A percentile compares a stretch with the other conserved stretches of the same genome.
These are phyloP conservation scores for Vidua chalybeata DNA, from an alignment of 2,113 vertebrate genomes.

Conservation along the genomic window DNA sequence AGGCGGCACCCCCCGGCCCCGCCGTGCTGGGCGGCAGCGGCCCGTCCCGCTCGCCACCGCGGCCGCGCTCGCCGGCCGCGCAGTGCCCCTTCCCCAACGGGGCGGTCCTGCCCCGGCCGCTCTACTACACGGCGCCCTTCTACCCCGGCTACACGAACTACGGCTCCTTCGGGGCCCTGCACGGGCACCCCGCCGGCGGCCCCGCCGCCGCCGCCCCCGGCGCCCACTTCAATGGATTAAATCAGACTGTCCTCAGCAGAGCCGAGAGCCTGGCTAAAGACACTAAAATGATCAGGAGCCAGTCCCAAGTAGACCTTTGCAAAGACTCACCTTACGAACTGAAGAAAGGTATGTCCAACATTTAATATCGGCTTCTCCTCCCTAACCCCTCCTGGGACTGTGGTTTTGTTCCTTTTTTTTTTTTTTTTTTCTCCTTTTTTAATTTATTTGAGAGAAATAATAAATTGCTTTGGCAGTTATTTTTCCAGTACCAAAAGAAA, in stretches of 20 bases:
- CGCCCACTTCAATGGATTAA: conserved; percentile 99
- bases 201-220: conserved; percentile 51
- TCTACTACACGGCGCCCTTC: conserved; percentile 95
- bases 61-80: conserved; percentile 85
- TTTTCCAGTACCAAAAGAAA: conserved; percentile 72
- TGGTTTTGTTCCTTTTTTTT: background rate
- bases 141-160: conserved; percentile 99
- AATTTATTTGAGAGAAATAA: conserved; percentile 76
- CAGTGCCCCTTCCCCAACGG: conserved; percentile 88
- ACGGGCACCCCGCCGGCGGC: conserved; percentile 82
- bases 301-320: conserved; percentile 95
- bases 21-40: background rate
- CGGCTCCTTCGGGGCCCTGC: conserved; percentile 92
- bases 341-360: conserved; percentile 99
- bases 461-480: conserved; percentile 75
- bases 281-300: conserved; percentile 88
- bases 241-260: conserved; percentile 96
- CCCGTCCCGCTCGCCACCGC: conserved; percentile 78
- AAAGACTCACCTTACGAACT: conserved; percentile 98
- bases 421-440: conserved; percentile 29
- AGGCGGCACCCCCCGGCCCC: background rate
- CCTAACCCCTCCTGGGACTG: conserved; percentile 51
- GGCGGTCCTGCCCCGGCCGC: conserved; percentile 90
- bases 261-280: conserved; percentile 95
- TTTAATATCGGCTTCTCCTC: conserved; percentile 90